Base-by-base conservation (phyloP, 1,140 invertebrate genomes). In the Ips typographus region DNA sequence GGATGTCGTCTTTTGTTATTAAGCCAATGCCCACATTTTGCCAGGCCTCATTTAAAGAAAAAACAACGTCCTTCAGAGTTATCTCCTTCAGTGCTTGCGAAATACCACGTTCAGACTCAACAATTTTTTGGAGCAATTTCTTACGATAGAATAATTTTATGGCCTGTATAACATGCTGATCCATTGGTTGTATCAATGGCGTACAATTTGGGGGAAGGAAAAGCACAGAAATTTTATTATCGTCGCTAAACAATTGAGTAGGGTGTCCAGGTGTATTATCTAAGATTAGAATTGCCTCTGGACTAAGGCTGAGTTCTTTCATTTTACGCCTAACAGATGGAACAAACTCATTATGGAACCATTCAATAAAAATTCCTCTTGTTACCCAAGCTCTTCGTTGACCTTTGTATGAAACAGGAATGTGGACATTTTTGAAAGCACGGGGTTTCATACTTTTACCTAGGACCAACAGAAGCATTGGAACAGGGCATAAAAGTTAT, bases 401-500 rank as follows among this genome's bases (percentile, higher is more conserved):
- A 41, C 22, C 40, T 63, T n/a, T 63, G 38, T 63, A 49, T 8
- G 40, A 40, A 38, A 63, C 60, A 39, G 43, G 60, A 38, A 63
- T 38, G 44, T 38, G 39, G 38, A 63, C 52, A 47, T 63, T 51
- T 63, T 72, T 72, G n/a, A 67, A 60, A 22, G 68, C 1, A 39
- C 64, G 3, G 44, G 71, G 70, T 44, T 40, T 49, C n/a, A 7
- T 40, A 43, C 68, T 61, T 60, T 72, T 72, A 40, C 65, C 72
- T 61, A 72, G 67, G 4, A 64, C 65, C 39, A 73, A 43, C 78
- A 49, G 74, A 73, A 39, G 75, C 77, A 77, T 82, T 82, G 53
- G 76, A 73, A 62, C 79, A 82, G 41, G 78, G 70, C 71, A 82
- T 74, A 37, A 78, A 67, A 56, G 77, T 80, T 43, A 80, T 66